These are phyloP conservation scores for Meandrusa payeni DNA, from an alignment of 2,888 invertebrate genomes.

Conservation along the genomic window DNA sequence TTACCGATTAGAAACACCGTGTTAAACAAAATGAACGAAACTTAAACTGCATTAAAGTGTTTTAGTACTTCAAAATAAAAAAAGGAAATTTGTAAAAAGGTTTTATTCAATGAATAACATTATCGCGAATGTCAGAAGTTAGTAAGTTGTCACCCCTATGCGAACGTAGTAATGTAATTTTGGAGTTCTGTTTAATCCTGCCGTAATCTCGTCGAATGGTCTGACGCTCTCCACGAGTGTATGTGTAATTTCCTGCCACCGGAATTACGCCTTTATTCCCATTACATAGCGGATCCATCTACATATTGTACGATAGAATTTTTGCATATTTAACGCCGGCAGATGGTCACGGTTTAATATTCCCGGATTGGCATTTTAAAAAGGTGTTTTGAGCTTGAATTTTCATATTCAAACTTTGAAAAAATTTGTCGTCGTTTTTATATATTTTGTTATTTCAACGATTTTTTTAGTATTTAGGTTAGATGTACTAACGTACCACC, in stretches of 20 bases:
- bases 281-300: not conserved
- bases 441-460: too few species aligned
- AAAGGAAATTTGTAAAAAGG: too few species aligned
- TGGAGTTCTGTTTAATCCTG: conserved; percentile 16
- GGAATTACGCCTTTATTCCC: conserved; percentile 8
- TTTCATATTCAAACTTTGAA: too few species aligned
- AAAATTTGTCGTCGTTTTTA: too few species aligned
- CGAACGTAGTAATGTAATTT: conserved; percentile 10
- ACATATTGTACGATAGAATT: not conserved
- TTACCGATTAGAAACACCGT: too few species aligned
- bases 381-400: not conserved
- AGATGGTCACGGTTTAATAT: conserved; percentile 17
- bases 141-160: conserved; percentile 3
- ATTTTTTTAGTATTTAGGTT: too few species aligned
- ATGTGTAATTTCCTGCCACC: conserved; percentile 1
- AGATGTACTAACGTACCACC: too few species aligned
- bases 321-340: conserved; percentile 8
- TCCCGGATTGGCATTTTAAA: conserved; percentile 4
- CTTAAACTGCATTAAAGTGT: too few species aligned
- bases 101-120: too few species aligned
- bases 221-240: not conserved
- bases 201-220: conserved; percentile 7
- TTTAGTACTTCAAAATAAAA: too few species aligned
- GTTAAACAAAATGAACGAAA: too few species aligned
- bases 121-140: too few species aligned